Evolutionary conservation across 2,888 invertebrate genomes (phyloP), one percentile per base, ranked within the genome.

Genomic region (Ichneumon xanthorius): DNA sequence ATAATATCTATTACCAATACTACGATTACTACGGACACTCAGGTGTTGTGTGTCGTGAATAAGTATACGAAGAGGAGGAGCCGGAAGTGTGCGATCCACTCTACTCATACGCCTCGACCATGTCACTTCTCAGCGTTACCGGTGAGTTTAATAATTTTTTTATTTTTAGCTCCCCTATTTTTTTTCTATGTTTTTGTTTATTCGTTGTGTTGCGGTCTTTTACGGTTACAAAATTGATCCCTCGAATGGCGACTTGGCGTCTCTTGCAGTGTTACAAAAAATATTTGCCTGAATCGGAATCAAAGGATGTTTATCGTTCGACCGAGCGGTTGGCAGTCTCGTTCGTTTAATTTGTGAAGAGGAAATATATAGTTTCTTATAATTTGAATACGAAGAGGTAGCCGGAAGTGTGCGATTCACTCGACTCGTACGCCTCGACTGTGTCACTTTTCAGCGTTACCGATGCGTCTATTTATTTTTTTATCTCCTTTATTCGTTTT

Each of bases 381-480:
- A n/a, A n/a, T n/a, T n/a, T n/a, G n/a, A n/a, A 76, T 48, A 68
- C 67, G 50, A 40, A 55, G 73, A 37, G 71, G 50, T 48, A 30
- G 16, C 19, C 71, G 80, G 70, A 61, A 82, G 85, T 82, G 82
- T 48, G 67, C 53, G 82, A 83, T 86, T 79, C 72, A 65, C 73
- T 72, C 73, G 53, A 75, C 82, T 73, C 55, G 85, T 84, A 89
- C 86, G 50, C 77, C 80, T 86, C 88, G 87, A 91, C 84, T 87
- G 92, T 92, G 92, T 91, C 92, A 88, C 89, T 92, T 86, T 90
- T 92, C 87, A 92, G 89, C 88, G 92, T 92, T 81, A 92, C 90
- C 87, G 92, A 92, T 92, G 65, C 90, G 22, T 40, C 50, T 68
- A 58, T n/a, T 6, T 19, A 26, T 45, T n/a, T 26, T 30, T 40